Evolutionary conservation across 2,888 invertebrate genomes (phyloP).

Genomic region (Aphodius granarius): DNA sequence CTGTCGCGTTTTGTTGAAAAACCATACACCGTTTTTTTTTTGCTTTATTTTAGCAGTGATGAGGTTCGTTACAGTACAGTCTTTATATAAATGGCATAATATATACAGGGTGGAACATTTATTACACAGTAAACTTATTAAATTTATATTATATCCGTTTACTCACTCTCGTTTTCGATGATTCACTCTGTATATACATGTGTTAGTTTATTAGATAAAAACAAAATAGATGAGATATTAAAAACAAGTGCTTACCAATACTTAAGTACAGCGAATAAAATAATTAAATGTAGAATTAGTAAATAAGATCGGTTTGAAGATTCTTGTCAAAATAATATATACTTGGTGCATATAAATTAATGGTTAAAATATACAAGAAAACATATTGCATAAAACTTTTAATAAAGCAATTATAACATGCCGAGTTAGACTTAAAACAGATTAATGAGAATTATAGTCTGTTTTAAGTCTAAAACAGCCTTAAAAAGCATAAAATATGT

Average conservation of each 20-base stretch:
- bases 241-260: neutral
- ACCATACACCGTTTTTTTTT: neutral
- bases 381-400: neutral
- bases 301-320: neutral
- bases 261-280: neutral
- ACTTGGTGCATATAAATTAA: neutral
- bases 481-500: too few species aligned
- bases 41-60: neutral
- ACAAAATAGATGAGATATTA: neutral
- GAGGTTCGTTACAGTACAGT: neutral
- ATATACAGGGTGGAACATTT: neutral
- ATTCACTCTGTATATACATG: neutral
- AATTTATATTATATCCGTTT: neutral
- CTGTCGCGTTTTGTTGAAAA: neutral
- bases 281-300: neutral
- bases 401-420: neutral
- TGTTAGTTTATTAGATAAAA: neutral
- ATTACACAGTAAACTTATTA: neutral
- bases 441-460: too few species aligned
- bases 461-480: too few species aligned
- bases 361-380: neutral
- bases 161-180: neutral
- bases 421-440: neutral
- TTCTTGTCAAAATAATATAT: neutral
- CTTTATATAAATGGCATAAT: neutral